Evolutionary conservation across 2,797 vertebrate species (phyloP).

Genomic region (Labroides dimidiatus): DNA sequence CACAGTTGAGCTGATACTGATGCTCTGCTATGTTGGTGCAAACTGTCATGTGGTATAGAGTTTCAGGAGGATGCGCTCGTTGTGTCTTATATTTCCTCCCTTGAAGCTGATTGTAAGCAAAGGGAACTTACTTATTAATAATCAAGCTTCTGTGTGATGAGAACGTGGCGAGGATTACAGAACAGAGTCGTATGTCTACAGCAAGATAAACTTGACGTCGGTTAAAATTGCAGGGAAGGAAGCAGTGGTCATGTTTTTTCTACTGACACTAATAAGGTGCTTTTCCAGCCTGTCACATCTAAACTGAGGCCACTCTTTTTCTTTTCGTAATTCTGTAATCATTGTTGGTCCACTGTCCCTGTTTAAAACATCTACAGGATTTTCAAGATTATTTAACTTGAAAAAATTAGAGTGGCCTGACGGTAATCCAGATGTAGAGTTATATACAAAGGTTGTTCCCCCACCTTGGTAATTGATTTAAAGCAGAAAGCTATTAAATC

Average conservation of each 20-base stretch:
- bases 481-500: slow-evolving; percentile 4
- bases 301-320: not conserved
- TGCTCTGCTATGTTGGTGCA: slow-evolving; percentile 34
- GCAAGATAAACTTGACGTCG: slow-evolving; percentile 20
- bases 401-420: not conserved
- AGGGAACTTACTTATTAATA: not conserved
- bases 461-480: not conserved
- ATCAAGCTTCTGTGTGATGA: not conserved
- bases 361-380: slow-evolving; percentile 1
- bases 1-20: slow-evolving; percentile 22
- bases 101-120: not conserved
- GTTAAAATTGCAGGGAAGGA: slow-evolving; percentile 50
- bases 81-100: slow-evolving; percentile 41
- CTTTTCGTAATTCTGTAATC: slow-evolving; percentile 15
- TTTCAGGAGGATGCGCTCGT: slow-evolving; percentile 37
- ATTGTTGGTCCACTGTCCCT: slow-evolving; percentile 7
- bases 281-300: not conserved
- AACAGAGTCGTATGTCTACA: slow-evolving; percentile 6
- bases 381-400: slow-evolving; percentile 4
- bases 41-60: slow-evolving; percentile 11
- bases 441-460: slow-evolving; percentile 13
- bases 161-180: not conserved
- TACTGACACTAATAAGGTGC: slow-evolving; percentile 23
- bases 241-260: slow-evolving; percentile 10
- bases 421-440: not conserved